Conservation (phyloP, 1,140 invertebrate genomes). For the Thrips palmi region DNA sequence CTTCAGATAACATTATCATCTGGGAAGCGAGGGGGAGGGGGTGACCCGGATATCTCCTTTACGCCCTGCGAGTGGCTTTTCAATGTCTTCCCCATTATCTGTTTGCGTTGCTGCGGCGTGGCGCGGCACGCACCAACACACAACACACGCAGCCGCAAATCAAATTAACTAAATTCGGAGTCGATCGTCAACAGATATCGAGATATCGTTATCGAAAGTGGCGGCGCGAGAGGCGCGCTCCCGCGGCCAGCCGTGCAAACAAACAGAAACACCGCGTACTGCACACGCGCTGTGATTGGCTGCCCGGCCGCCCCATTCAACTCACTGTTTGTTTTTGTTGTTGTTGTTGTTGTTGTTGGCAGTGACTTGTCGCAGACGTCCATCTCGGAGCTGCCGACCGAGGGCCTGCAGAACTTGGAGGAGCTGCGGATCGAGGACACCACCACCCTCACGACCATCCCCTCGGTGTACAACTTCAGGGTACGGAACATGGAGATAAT, state of each 20-base stretch:
- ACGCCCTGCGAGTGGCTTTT: no score
- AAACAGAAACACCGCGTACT: neutral
- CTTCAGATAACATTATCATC: no score
- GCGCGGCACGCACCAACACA: no score
- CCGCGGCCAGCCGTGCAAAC: neutral
- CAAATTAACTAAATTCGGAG: no score
- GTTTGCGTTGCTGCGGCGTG: no score
- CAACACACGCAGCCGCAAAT: no score
- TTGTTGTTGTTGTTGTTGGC: conserved; percentile 15
- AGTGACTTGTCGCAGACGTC: conserved; percentile 58
- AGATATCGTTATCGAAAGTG: neutral
- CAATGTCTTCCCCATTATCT: no score
- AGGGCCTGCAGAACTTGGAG: conserved; percentile 50
- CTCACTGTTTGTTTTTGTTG: no score
- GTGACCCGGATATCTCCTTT: no score
- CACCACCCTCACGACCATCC: conserved; percentile 53
- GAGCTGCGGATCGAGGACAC: conserved; percentile 50
- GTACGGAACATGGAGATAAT: conserved; percentile 24
- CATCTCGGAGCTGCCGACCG: conserved; percentile 48
- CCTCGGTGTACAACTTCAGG: conserved; percentile 61
- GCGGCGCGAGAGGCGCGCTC: neutral
- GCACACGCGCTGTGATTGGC: neutral
- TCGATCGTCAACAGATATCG: neutral
- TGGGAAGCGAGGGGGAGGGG: no score
- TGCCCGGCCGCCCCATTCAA: neutral